Conservation (phyloP, 2,113 vertebrate genomes). For the Onychostoma macrolepis region DNA sequence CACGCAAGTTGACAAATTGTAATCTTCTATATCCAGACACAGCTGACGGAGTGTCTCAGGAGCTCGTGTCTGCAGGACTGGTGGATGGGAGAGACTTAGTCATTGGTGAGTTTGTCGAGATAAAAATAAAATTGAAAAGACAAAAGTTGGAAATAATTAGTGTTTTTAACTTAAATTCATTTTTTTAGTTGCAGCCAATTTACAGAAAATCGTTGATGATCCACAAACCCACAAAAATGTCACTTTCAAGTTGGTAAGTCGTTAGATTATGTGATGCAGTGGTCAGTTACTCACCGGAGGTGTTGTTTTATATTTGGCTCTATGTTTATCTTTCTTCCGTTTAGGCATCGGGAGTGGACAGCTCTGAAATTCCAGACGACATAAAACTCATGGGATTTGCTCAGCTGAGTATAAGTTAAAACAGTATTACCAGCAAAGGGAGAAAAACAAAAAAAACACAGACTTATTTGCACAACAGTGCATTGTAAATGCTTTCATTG, state of each 20-base stretch:
- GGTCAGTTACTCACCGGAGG: neutral
- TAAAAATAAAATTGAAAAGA: neutral
- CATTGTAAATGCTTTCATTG: slow-evolving; percentile 78
- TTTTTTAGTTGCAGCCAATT: slow-evolving; percentile 95
- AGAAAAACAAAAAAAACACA: slow-evolving; percentile 58
- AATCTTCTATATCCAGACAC: slow-evolving; percentile 82
- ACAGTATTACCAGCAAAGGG: slow-evolving; percentile 78
- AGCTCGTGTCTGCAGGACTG: slow-evolving; percentile 96
- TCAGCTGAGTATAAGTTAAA: slow-evolving; percentile 98
- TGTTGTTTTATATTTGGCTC: slow-evolving; percentile 28
- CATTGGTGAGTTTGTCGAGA: slow-evolving; percentile 82
- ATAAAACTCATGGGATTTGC: slow-evolving; percentile 97
- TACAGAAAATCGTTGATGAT: slow-evolving; percentile 98
- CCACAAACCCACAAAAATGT: slow-evolving; percentile 94
- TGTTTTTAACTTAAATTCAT: slow-evolving; percentile 46
- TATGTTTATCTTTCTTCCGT: neutral
- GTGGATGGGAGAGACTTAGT: slow-evolving; percentile 96
- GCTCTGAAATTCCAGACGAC: slow-evolving; percentile 94
- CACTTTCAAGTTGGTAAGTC: slow-evolving; percentile 97
- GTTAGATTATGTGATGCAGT: neutral
- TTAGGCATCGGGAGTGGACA: slow-evolving; percentile 93
- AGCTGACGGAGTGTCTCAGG: slow-evolving; percentile 96
- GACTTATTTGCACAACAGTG: slow-evolving; percentile 45
- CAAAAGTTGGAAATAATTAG: neutral
- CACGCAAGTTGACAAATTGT: neutral